Evolutionary conservation across 2,113 vertebrate genomes (phyloP).

Genomic region (Mesembrinibis cayennensis): DNA sequence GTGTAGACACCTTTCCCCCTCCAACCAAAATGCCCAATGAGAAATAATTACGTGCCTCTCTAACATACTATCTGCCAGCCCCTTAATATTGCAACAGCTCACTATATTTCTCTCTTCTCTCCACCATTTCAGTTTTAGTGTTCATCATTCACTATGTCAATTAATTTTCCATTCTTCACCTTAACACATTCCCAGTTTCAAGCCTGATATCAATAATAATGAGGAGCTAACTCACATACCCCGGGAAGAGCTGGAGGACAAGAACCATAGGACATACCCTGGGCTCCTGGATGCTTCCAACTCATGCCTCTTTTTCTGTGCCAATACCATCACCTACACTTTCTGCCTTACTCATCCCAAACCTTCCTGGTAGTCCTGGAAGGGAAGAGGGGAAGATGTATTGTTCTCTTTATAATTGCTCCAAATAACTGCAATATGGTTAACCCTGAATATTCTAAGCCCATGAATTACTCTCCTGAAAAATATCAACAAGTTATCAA

Average conservation of each 20-base stretch:
- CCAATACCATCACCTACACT: rapidly evolving
- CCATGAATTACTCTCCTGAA: not conserved
- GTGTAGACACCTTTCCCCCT: conserved; percentile 36
- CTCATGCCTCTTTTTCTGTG: not conserved
- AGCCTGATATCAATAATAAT: not conserved
- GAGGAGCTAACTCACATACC: not conserved
- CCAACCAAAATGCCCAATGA: conserved; percentile 30
- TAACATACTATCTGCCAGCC: not conserved
- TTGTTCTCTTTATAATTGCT: not conserved
- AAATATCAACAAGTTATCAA: not conserved
- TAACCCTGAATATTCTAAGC: not conserved
- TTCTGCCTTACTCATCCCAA: not conserved
- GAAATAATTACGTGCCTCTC: conserved; percentile 20
- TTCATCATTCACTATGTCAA: not conserved
- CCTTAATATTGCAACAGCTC: not conserved
- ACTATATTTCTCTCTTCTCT: not conserved
- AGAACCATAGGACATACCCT: not conserved
- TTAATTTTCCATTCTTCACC: not conserved
- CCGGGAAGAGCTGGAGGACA: not conserved
- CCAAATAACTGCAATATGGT: not conserved
- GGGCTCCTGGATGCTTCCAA: not conserved
- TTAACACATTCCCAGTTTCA: not conserved
- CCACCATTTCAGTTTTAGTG: not conserved
- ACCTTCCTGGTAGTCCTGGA: not conserved
- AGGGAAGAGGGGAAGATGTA: not conserved